Evolutionary conservation across 2,113 vertebrate species (phyloP), one percentile per base, ranked within the genome.

Genomic region (Lanius ludovicianus): DNA sequence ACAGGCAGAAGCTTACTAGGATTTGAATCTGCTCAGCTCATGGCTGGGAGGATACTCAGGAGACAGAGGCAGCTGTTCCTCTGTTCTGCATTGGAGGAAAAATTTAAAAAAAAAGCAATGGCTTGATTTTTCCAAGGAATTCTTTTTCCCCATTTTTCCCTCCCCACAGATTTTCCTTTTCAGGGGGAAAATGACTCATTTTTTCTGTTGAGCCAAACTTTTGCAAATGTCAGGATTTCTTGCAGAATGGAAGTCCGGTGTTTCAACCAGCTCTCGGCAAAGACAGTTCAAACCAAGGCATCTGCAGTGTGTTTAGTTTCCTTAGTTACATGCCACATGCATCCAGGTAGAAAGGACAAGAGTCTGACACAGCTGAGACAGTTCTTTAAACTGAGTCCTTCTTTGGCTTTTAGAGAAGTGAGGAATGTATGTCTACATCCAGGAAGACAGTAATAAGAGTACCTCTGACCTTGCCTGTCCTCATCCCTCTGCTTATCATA

Each of bases 211-310:
- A 84, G 91, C 25, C 49, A 81, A 95, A 95, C 77, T 96, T 96
- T 56, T 73, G 65, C 77, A 94, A 91, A 93, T 91, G 74, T 91
- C 87, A 94, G 53, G 31, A 71, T 91, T 94, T 87, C 69, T 91
- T 79, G 41, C 2, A 6, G 86, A 88, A 93, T 65, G 78, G 70
- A 75, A 89, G 76, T 64, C 84, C 77, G 81, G 60, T 5, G 1
- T 84, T 90, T 89, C 56, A 89, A 89, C 27, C 65, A 60, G 65
- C 57, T 89, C 77, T 82, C 18, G 0, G 65, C 46, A 94, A 87
- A 93, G 47, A 89, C 55, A 80, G 95, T 97, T 85, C 84, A 90
- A 93, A 95, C 89, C 71, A 85, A 91, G 60, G 92, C 78, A 95
- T 95, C 91, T 62, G 35, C 95, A 88, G 28, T n/a, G 2, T 71